phyloP scores from a whole-genome alignment of 2,888 invertebrate genomes.

The Macrosoma leucophasiata region DNA sequence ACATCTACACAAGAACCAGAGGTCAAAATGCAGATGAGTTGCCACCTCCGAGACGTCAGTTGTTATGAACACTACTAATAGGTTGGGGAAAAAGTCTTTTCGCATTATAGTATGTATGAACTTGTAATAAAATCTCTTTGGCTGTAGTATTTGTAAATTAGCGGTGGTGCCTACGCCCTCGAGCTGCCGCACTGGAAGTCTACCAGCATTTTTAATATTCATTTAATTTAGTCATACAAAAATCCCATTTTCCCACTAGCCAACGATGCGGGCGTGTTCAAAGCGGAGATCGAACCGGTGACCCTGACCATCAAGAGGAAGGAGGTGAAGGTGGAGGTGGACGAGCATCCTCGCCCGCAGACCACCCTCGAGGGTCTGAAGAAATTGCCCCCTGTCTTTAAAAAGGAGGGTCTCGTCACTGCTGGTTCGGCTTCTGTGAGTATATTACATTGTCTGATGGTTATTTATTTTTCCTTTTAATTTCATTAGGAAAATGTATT shows the following conservation, averaged over 20 bases:
- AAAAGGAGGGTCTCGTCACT: constrained; percentile 95
- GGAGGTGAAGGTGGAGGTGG: constrained; percentile 84
- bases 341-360: constrained; percentile 95
- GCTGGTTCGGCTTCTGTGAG: constrained; percentile 95
- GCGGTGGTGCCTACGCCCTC: too few relatives aligned
- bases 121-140: too few relatives aligned
- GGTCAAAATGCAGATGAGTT: too few relatives aligned
- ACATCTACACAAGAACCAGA: too few relatives aligned
- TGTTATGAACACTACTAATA: too few relatives aligned
- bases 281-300: constrained; percentile 92
- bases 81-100: too few relatives aligned
- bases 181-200: too few relatives aligned
- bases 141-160: too few relatives aligned
- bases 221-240: neutral
- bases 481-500: neutral
- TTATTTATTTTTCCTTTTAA: neutral
- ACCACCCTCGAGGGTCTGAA: constrained; percentile 89
- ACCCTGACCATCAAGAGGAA: constrained; percentile 89
- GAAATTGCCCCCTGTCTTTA: constrained; percentile 93
- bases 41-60: too few relatives aligned
- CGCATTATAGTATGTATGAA: too few relatives aligned
- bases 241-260: constrained; percentile 66
- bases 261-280: constrained; percentile 91
- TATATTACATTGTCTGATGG: too few relatives aligned
- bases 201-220: too few relatives aligned